phyloP scores from a whole-genome alignment of 1,140 invertebrate species.

The Ceratoteleas bidentatus region DNA sequence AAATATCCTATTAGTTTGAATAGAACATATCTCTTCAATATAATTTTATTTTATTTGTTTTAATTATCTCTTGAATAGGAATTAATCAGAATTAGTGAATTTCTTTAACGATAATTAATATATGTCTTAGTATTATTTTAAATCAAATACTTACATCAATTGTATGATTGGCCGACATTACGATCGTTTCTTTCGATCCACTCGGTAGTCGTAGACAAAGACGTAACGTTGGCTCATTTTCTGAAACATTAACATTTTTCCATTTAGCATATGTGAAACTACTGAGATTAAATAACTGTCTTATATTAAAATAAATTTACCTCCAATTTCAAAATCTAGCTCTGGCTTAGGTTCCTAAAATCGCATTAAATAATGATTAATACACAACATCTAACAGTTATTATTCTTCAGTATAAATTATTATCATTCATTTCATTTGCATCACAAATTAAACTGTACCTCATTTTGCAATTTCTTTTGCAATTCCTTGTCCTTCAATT shows the following conservation, averaged over 20 bases:
- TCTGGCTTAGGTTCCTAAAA: conserved; percentile 41
- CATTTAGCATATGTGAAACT: too few species aligned
- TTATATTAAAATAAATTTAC: conserved; percentile 28
- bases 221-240: conserved; percentile 71
- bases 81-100: too few species aligned
- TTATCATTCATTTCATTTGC: too few species aligned
- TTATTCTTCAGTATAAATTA: too few species aligned
- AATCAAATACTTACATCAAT: conserved; percentile 69
- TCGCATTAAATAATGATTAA: not conserved
- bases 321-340: conserved; percentile 28
- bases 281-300: not conserved
- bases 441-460: too few species aligned
- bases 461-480: conserved; percentile 37
- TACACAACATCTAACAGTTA: too few species aligned
- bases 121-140: too few species aligned
- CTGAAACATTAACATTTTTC: conserved; percentile 27
- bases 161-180: conserved; percentile 75
- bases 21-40: too few species aligned
- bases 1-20: too few species aligned
- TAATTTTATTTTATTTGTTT: too few species aligned
- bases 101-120: too few species aligned
- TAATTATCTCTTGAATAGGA: too few species aligned
- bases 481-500: conserved; percentile 65
- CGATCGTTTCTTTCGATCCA: conserved; percentile 77
- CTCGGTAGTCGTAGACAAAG: conserved; percentile 77